Base-by-base conservation (phyloP, 2,113 vertebrate genomes). In the Prietella phreatophila region DNA sequence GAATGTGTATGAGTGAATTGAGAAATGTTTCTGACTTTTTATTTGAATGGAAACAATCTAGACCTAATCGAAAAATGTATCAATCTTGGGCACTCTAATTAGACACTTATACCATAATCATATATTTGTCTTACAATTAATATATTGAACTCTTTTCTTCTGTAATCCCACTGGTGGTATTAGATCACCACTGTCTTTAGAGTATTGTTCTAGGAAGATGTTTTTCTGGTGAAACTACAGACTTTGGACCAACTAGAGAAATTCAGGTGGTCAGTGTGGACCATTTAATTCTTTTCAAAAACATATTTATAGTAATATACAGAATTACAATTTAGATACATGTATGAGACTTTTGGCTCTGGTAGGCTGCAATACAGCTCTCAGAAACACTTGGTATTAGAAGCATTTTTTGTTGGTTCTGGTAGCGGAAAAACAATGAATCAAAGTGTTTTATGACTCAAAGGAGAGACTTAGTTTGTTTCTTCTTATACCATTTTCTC, bases 391-490 rank as follows among this genome's bases (percentile, higher is more conserved):
- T 42, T 82, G 9, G 47, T 50, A 50, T 50, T 50, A 42, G 27
- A 36, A 55, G 3, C 10, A 13, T 36, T 55, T 82, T 42, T 42
- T 61, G 33, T 61, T 82, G 80, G 17, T 82, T 13, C 36, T 42
- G 20, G 80, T 61, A 61, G 58, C 1, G 58, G 80, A 61, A 82
- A 82, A 82, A 60, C 56, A 81, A 81, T 60, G 55, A 81, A 81
- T 81, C 79, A 60, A 82, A 25, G 33, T 82, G 80, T 61, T 39
- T 36, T 39, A 82, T 82, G 80, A 82, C n/a, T 60, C 80, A 82
- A 42, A 82, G 56, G 80, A 82, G 61, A 82, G 22, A 82, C 56
- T 39, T 82, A 60, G 50, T 55, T 80, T 55, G 20, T 30, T 25
- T 82, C 80, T 82, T 61, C 80, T 61, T 82, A 55, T 14, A 80